These are phyloP conservation scores for Celastrina argiolus DNA, from an alignment of 2,888 invertebrate genomes.

Conservation along the genomic window DNA sequence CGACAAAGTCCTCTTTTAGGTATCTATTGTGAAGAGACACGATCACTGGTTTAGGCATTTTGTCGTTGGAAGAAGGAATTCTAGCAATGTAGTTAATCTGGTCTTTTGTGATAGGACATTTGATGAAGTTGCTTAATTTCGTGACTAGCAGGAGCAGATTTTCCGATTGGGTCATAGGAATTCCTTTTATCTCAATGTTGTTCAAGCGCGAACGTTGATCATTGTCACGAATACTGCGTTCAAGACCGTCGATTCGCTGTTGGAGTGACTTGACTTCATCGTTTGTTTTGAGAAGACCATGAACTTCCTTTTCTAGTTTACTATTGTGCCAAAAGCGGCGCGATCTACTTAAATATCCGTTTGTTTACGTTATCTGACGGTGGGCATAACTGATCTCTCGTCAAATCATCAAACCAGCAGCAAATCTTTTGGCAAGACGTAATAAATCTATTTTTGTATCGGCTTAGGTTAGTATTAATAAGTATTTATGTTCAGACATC, in stretches of 20 bases:
- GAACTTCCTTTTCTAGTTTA: conserved; percentile 1
- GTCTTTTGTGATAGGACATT: conserved; percentile 23
- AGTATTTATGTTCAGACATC: too few relatives aligned
- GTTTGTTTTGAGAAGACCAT: background rate
- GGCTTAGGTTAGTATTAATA: too few relatives aligned
- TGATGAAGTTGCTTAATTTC: conserved; percentile 23
- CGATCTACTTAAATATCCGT: background rate
- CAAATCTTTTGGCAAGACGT: background rate
- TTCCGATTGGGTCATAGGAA: background rate
- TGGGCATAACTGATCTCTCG: background rate
- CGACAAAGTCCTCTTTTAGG: background rate
- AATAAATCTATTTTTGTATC: background rate
- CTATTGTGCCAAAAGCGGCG: background rate
- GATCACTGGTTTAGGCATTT: conserved; percentile 24
- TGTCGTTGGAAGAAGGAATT: conserved; percentile 25
- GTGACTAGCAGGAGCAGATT: background rate
- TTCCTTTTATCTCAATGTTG: background rate
- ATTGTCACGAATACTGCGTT: conserved; percentile 7
- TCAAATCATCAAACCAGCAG: background rate
- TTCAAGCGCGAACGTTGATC: background rate
- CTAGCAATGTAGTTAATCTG: conserved; percentile 28
- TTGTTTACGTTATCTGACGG: background rate
- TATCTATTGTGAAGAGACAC: conserved; percentile 32
- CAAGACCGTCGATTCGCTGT: conserved; percentile 18
- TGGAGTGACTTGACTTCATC: background rate